Evolutionary conservation across 2,888 invertebrate species (phyloP).

Genomic region (Lasius platythorax): DNA sequence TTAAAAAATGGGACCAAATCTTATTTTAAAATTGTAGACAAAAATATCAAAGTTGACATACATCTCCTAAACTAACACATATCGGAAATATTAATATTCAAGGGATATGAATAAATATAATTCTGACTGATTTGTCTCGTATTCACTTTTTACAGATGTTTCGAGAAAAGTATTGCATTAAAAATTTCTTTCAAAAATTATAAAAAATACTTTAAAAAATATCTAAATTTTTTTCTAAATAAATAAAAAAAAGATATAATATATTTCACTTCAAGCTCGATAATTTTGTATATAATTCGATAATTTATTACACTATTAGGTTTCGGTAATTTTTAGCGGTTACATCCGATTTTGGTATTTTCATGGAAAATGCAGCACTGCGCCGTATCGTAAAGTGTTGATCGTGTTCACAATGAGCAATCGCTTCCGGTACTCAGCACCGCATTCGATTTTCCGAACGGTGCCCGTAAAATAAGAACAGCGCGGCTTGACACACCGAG

Average conservation of each 20-base stretch:
- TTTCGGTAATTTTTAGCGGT: not conserved
- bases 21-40: not conserved
- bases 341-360: not conserved
- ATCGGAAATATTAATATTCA: not conserved
- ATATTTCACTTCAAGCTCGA: not conserved
- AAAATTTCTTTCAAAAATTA: too few species aligned
- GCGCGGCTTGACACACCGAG: not conserved
- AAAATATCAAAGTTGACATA: not conserved
- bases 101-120: not conserved
- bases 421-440: slow-evolving; percentile 6
- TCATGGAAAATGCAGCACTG: not conserved
- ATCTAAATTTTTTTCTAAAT: not conserved
- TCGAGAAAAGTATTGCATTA: too few species aligned
- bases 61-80: not conserved
- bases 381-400: slow-evolving; percentile 16
- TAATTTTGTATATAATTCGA: not conserved
- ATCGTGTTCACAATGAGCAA: slow-evolving; percentile 21
- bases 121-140: too few species aligned
- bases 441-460: slow-evolving; percentile 61
- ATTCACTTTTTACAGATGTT: too few species aligned
- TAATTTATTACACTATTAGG: not conserved
- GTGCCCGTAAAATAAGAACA: slow-evolving; percentile 54
- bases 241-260: not conserved
- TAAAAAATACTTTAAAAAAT: not conserved
- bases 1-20: not conserved